A percentile compares a stretch with the other conserved stretches of the same genome.
Conservation (phyloP, 2,888 invertebrate genomes). For the Chalcosyrphus nemorum region DNA sequence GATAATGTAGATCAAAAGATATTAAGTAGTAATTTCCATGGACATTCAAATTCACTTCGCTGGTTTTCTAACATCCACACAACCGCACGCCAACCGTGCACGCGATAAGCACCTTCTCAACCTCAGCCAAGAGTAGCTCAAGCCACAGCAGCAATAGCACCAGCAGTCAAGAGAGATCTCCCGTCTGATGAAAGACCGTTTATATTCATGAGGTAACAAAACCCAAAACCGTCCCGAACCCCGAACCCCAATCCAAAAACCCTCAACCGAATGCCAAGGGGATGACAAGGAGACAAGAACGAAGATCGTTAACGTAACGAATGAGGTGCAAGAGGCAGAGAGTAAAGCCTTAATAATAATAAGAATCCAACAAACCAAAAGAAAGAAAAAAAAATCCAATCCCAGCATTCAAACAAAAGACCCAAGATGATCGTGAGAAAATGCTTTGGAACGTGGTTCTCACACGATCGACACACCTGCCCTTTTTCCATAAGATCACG, state of each 20-base stretch:
- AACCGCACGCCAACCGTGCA: conserved; percentile 22
- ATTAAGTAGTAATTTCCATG: conserved; percentile 33
- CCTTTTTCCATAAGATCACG: conserved; percentile 82
- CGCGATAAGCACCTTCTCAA: conserved; percentile 31
- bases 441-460: conserved; percentile 83
- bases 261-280: conserved; percentile 8
- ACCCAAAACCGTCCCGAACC: conserved; percentile 20
- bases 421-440: conserved; percentile 82
- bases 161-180: conserved; percentile 37
- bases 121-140: not conserved
- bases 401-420: conserved; percentile 64
- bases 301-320: conserved; percentile 64
- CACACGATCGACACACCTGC: conserved; percentile 83
- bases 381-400: conserved; percentile 37
- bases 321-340: conserved; percentile 51
- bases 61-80: conserved; percentile 21
- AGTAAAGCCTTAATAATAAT: conserved; percentile 56
- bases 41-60: conserved; percentile 29
- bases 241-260: conserved; percentile 11
- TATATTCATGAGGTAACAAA: conserved; percentile 60
- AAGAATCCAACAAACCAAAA: conserved; percentile 44
- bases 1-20: conserved; percentile 32
- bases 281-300: conserved; percentile 27
- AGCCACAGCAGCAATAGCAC: not conserved
- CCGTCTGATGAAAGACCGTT: conserved; percentile 56